A percentile compares a stretch with the other conserved stretches of the same genome.
Evolutionary conservation across 1,140 invertebrate genomes (phyloP).

Genomic region (Saccostrea glomerata): DNA sequence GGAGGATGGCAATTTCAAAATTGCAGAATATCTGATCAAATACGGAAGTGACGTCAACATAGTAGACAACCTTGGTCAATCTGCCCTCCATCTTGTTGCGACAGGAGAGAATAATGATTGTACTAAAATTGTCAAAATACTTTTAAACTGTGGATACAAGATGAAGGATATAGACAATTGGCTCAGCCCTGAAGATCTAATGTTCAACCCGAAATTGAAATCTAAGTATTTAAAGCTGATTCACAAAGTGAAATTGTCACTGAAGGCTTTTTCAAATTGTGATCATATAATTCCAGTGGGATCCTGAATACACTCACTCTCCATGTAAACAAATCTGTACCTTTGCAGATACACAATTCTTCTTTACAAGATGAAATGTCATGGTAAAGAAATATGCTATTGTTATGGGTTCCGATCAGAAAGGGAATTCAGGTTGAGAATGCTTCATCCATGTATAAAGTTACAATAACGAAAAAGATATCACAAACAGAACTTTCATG

Average conservation of each 20-base stretch:
- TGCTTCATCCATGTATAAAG: too few relatives aligned
- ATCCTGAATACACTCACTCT: not conserved
- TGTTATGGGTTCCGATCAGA: too few relatives aligned
- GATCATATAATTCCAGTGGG: not conserved
- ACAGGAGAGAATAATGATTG: not conserved
- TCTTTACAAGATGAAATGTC: too few relatives aligned
- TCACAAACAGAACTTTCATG: too few relatives aligned
- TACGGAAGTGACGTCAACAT: conserved; percentile 49
- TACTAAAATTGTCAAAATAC: not conserved
- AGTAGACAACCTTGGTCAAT: conserved; percentile 31
- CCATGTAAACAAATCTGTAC: not conserved
- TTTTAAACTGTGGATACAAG: not conserved
- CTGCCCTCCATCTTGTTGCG: conserved; percentile 1
- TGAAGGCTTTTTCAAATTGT: not conserved
- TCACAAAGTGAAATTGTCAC: not conserved
- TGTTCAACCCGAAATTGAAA: not conserved
- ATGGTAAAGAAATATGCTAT: too few relatives aligned
- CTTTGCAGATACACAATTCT: not conserved
- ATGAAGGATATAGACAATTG: not conserved
- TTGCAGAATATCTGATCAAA: conserved; percentile 32
- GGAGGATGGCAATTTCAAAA: conserved; percentile 9
- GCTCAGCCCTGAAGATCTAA: not conserved
- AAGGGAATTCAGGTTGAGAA: too few relatives aligned
- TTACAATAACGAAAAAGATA: too few relatives aligned
- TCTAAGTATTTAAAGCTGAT: not conserved